A percentile compares a stretch with the other conserved stretches of the same genome.
These are phyloP conservation scores for Papilio machaon DNA, from an alignment of 1,140 invertebrate genomes.

Conservation along the genomic window DNA sequence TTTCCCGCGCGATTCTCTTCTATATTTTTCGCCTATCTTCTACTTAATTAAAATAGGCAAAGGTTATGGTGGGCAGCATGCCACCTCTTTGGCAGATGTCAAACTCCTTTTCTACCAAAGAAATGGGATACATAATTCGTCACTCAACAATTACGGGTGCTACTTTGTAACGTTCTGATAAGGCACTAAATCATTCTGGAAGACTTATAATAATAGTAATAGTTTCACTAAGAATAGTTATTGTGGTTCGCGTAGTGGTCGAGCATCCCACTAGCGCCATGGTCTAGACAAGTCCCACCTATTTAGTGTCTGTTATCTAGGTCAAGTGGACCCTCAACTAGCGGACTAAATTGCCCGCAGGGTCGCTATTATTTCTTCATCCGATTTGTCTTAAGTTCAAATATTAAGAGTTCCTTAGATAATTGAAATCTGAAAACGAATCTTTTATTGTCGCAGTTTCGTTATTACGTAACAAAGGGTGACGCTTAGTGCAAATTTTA, in stretches of 20 bases:
- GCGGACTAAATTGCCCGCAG: neutral
- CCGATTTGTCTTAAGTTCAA: neutral
- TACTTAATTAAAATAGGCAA: too few species aligned
- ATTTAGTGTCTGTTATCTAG: conserved; percentile 17
- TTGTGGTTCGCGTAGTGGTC: neutral
- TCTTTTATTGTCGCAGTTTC: too few species aligned
- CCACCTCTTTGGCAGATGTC: too few species aligned
- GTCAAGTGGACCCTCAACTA: conserved; percentile 15
- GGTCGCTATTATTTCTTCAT: conserved; percentile 10
- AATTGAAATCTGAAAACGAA: neutral
- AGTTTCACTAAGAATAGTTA: neutral
- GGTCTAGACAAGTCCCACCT: conserved; percentile 34
- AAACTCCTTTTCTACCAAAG: too few species aligned
- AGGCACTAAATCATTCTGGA: neutral
- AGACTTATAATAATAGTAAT: neutral
- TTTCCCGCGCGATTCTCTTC: too few species aligned
- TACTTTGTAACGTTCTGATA: neutral
- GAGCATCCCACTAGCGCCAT: conserved; percentile 16
- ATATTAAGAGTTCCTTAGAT: neutral
- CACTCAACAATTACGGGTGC: neutral
- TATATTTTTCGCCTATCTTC: too few species aligned
- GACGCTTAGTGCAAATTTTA: too few species aligned
- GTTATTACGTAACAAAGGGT: too few species aligned
- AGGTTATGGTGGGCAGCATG: too few species aligned
- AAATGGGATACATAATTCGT: too few species aligned